Evolutionary conservation across 2,888 invertebrate genomes (phyloP).

Genomic region (Euproctis similis): DNA sequence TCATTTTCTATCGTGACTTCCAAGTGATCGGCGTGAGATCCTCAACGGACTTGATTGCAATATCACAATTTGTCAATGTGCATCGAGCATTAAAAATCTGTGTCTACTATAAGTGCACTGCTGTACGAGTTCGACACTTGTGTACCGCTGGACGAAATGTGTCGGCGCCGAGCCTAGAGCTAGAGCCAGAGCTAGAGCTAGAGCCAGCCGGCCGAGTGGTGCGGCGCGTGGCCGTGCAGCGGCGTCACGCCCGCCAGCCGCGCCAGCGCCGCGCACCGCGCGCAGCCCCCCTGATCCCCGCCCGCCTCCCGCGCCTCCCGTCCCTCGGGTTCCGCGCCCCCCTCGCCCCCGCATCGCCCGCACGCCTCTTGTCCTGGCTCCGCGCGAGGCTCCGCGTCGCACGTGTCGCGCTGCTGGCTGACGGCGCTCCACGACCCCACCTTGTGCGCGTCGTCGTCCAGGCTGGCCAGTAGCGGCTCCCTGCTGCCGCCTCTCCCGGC

Average conservation of each 20-base stretch:
- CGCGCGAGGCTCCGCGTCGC: slow-evolving; percentile 14
- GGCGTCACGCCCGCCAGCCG: slow-evolving; percentile 84
- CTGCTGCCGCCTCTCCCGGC: slow-evolving; percentile 66
- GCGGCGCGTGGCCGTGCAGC: slow-evolving; percentile 81
- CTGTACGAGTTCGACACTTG: too few relatives aligned
- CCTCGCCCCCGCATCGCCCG: slow-evolving; percentile 41
- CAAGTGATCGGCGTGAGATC: too few relatives aligned
- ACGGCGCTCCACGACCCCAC: slow-evolving; percentile 19
- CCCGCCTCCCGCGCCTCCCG: slow-evolving; percentile 7
- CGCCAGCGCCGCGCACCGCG: slow-evolving; percentile 77
- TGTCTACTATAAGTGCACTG: too few relatives aligned
- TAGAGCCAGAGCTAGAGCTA: too few relatives aligned
- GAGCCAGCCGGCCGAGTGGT: slow-evolving; percentile 82
- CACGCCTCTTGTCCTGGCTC: slow-evolving; percentile 29
- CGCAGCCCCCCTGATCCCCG: slow-evolving; percentile 37
- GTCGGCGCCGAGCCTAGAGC: too few relatives aligned
- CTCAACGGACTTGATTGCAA: too few relatives aligned
- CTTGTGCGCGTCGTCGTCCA: slow-evolving; percentile 68
- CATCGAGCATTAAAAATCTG: too few relatives aligned
- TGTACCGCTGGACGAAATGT: too few relatives aligned
- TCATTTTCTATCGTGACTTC: too few relatives aligned
- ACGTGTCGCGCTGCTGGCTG: slow-evolving; percentile 9
- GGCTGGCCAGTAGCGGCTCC: slow-evolving; percentile 79
- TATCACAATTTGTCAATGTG: too few relatives aligned
- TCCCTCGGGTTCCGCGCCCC: slow-evolving; percentile 9